These are phyloP conservation scores for Scaptodrosophila latifasciaeformis DNA, from an alignment of 2,888 invertebrate species.

Conservation along the genomic window DNA sequence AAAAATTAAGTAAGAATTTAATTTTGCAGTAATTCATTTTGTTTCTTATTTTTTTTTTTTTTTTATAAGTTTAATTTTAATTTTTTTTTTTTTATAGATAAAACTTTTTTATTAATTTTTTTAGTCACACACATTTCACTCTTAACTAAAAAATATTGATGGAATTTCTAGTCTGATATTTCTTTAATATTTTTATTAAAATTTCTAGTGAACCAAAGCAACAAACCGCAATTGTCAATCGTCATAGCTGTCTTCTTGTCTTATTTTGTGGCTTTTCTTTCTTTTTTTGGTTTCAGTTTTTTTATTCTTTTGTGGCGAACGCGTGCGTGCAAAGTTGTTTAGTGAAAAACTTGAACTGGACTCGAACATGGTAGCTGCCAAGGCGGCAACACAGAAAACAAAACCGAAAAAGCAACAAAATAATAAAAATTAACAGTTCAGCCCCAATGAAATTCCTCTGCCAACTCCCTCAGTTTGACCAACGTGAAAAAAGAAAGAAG, in stretches of 20 bases:
- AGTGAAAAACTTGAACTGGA: constrained; percentile 64
- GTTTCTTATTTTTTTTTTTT: too few relatives aligned
- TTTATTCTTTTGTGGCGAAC: constrained; percentile 10
- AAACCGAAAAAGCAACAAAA: constrained; percentile 12
- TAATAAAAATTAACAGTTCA: constrained; percentile 2
- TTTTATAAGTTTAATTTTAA: too few relatives aligned
- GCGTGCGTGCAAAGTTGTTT: constrained; percentile 68
- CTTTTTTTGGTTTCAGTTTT: constrained; percentile 6
- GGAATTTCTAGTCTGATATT: too few relatives aligned
- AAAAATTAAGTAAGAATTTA: too few relatives aligned
- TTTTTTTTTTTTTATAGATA: too few relatives aligned
- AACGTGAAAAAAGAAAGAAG: constrained; percentile 22
- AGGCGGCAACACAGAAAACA: not conserved
- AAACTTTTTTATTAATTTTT: too few relatives aligned
- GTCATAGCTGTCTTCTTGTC: too few relatives aligned
- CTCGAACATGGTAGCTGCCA: constrained; percentile 10
- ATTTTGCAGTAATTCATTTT: too few relatives aligned
- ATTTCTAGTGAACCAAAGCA: constrained; percentile 49
- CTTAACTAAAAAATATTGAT: too few relatives aligned
- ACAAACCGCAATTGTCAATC: constrained; percentile 20
- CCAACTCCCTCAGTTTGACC: not conserved
- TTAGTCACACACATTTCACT: constrained; percentile 41
- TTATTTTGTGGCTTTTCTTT: not conserved
- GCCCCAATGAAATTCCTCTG: constrained; percentile 5
- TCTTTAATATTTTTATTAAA: too few relatives aligned